Base-by-base conservation (phyloP, 2,113 vertebrate species). In the Polypterus bichir region DNA sequence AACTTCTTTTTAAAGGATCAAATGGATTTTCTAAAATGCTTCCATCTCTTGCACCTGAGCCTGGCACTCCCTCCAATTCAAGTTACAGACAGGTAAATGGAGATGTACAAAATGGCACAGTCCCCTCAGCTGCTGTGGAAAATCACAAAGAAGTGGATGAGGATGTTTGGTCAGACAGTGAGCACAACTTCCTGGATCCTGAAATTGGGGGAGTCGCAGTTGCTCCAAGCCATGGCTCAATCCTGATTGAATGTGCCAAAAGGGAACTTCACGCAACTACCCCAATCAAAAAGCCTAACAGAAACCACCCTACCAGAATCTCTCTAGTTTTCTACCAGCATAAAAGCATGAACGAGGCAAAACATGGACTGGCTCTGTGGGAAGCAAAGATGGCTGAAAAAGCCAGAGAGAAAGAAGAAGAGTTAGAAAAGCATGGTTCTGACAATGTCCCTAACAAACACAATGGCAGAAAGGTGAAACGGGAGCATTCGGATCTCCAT, bases 311-410 rank as follows among this genome's bases (percentile, higher is more conserved):
- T 63, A 91, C 91, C 49, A 86, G 96, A 68, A 93, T 99, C 79
- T 98, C 96, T 0, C 89, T 99, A 44, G 96, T 99, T 58, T 97
- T 98, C 72, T 99, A 99, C 81, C 94, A 97, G 86, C 96, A 99
- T 78, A 99, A 99, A 81, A 99, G 89, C 68, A 80, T 99, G 88
- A 97, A 93, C 8, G 92, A 96, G 77, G 92, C 96, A 9, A 98
- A 97, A 65, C 96, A 99, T 0, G 92, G 94, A 27, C 75, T 97
- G 76, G 89, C 92, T 46, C 77, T 94, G 64, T 98, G 94, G 94
- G 94, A 99, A 63, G 94, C 94, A 53, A 98, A 97, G 65, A 91
- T 95, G 93, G 94, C 92, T 3, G 94, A 93, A 65, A 98, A 96
- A 68, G 92, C 92, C 46, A 85, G 93, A 9, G 94, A 97, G 73